These are phyloP conservation scores for Pelusios castaneus DNA, from an alignment of 2,113 vertebrate species.

Conservation along the genomic window DNA sequence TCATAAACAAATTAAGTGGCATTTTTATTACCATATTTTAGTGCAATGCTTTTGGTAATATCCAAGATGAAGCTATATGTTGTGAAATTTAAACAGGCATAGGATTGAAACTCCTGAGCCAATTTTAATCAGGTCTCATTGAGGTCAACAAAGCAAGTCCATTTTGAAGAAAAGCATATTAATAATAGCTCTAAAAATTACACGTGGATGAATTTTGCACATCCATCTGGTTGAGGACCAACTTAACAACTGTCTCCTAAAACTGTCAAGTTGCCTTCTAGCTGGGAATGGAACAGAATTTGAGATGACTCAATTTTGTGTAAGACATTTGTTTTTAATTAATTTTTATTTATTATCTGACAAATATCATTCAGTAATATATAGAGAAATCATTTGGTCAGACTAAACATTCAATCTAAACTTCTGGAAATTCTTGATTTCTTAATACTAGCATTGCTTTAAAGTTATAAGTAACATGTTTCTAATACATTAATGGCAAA, in stretches of 20 bases:
- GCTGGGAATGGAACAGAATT: not conserved
- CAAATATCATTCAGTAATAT: rapidly evolving
- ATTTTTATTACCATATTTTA: not conserved
- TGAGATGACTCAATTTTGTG: not conserved
- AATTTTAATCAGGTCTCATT: not conserved
- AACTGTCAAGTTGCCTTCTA: not conserved
- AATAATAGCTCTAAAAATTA: not conserved
- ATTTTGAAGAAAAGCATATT: not conserved
- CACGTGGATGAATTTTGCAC: not conserved
- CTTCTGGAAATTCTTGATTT: not conserved
- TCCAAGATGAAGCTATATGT: not conserved
- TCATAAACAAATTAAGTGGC: not conserved
- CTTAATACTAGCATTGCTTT: slow-evolving; percentile 1
- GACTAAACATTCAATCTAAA: not conserved
- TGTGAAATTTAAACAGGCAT: not conserved
- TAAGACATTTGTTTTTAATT: not conserved
- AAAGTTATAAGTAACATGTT: not conserved
- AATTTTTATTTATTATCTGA: not conserved
- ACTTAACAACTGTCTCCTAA: not conserved
- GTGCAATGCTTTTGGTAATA: not conserved
- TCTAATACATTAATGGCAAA: not conserved
- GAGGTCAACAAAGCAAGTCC: not conserved
- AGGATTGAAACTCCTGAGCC: not conserved
- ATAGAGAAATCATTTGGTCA: not conserved
- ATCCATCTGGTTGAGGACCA: not conserved